Base-by-base conservation (phyloP, 2,113 vertebrate species). In the Corythoichthys intestinalis region DNA sequence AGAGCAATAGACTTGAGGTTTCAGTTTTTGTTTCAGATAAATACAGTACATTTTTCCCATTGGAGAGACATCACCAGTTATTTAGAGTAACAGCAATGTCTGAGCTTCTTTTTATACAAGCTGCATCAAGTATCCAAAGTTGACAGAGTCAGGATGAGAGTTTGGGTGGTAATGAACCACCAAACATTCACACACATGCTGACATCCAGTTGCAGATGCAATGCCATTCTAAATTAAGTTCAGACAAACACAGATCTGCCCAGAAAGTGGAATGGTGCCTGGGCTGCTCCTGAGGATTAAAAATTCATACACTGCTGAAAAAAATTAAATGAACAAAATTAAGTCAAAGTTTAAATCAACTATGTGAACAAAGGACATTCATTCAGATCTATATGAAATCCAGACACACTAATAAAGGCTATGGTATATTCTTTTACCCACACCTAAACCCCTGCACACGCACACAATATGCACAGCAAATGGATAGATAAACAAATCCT, bases 241-340 rank as follows among this genome's bases (percentile, higher is more conserved):
- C 67, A 83, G 80, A 87, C 85, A 79, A 81, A 87, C 76, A 75
- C 66, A 71, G 65, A 83, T 77, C 73, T 75, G 73, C 71, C 79
- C 73, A 13, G 73, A 77, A 64, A 74, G 69, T 62, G 75, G 72
- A 13, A 64, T 61, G 39, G 57, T 66, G 72, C 46, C 5, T 17
- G 10, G 56, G 71, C 78, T 75, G 73, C 84, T 77, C 62, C 50
- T 7, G 0, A 35, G 70, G 90, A 96, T 96, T 93, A 96, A 96
- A 96, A 94, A 96, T 97, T 95, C 94, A 96, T 94, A 76, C 44
- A 11, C 93, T 93, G 93, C 95, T 93, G 94, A 95, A 94, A 93
- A 93, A 85, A 94, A 94, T 28, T 28, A 94, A 87, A 93, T 88
- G 89, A 93, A 93, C 93, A 93, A 96, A 28, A 96, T 95, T 95